phyloP scores from a whole-genome alignment of 2,113 vertebrate genomes.

The Salvator merianae region DNA sequence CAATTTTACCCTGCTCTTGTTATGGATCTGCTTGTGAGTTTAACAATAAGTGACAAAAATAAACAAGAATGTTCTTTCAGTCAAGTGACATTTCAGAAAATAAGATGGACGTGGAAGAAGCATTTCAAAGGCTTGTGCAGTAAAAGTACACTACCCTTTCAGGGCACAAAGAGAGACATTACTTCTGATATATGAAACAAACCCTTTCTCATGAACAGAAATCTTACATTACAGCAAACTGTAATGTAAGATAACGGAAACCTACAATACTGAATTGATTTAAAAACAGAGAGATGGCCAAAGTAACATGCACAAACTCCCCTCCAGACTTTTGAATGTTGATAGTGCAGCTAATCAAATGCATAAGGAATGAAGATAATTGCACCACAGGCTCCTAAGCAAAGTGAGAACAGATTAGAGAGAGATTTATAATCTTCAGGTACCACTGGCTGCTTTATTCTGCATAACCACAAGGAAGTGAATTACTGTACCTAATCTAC shows the following conservation, averaged over 20 bases:
- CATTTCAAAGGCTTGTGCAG: constrained; percentile 45
- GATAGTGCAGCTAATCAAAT: constrained; percentile 6
- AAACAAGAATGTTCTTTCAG: constrained; percentile 5
- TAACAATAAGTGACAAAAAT: neutral
- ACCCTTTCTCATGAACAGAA: constrained; percentile 61
- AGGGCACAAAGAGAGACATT: constrained; percentile 18
- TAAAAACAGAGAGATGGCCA: constrained; percentile 35
- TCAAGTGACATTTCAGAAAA: constrained; percentile 50
- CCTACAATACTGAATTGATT: constrained; percentile 51
- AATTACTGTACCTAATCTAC: constrained; percentile 13
- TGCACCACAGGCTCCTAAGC: constrained; percentile 15
- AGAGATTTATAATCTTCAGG: constrained; percentile 26
- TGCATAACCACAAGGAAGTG: constrained; percentile 4
- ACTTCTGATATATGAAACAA: constrained; percentile 55
- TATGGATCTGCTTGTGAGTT: neutral
- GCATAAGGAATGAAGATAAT: constrained; percentile 36
- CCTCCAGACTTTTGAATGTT: constrained; percentile 36
- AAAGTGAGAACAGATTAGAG: neutral
- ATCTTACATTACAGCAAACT: too few relatives aligned
- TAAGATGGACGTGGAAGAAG: constrained; percentile 46
- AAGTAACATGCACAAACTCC: constrained; percentile 10
- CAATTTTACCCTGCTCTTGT: neutral
- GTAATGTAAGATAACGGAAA: constrained; percentile 54
- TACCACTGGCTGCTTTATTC: constrained; percentile 20
- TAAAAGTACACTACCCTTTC: constrained; percentile 19